Conservation (phyloP, 2,113 vertebrate species). For the Turdus rufiventris region DNA sequence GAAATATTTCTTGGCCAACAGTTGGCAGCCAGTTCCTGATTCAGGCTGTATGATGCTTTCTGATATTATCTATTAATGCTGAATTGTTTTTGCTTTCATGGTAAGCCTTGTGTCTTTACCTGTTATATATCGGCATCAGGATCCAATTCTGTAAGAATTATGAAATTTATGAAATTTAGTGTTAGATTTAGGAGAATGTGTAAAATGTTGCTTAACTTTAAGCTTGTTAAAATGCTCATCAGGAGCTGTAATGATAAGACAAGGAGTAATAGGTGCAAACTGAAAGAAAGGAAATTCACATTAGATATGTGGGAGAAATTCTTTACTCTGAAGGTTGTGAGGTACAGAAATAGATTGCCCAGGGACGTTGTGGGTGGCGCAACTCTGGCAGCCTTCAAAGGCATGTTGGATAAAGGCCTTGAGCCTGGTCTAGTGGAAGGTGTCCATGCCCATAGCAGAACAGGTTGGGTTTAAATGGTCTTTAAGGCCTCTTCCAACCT, state of each 20-base stretch:
- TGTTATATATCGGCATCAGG: neutral
- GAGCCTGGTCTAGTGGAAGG: neutral
- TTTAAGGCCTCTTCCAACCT: neutral
- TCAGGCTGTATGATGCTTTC: neutral
- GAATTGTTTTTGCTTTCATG: neutral
- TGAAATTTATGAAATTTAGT: neutral
- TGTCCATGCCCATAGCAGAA: neutral
- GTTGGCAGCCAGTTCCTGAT: neutral
- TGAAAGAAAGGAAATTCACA: neutral
- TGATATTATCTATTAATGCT: rapidly evolving
- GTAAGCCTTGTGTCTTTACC: neutral
- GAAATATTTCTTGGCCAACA: neutral
- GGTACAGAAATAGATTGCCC: too few relatives aligned
- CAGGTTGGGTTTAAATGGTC: neutral
- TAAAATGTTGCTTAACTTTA: neutral
- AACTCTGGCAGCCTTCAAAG: too few relatives aligned
- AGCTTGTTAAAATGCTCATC: neutral
- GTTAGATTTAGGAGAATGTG: neutral
- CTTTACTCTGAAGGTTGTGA: neutral
- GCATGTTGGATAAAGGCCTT: neutral
- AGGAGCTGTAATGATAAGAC: neutral
- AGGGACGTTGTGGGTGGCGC: neutral
- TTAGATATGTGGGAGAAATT: neutral
- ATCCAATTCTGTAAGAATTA: neutral
- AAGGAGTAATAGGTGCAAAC: neutral